Evolutionary conservation across 2,113 vertebrate genomes (phyloP).

Genomic region (Stictonetta naevosa): DNA sequence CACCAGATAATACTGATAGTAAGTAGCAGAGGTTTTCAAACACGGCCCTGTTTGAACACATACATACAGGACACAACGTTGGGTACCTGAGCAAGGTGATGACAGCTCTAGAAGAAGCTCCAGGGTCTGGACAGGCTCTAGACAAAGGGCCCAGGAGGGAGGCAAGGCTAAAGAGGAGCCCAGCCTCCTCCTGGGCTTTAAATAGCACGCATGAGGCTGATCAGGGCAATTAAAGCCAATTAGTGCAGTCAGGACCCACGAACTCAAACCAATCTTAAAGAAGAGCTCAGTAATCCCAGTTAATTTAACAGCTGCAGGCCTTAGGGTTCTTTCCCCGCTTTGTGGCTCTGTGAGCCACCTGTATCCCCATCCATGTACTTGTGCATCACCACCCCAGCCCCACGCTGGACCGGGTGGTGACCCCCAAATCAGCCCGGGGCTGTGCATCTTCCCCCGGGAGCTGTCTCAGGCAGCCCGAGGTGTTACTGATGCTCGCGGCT

Average conservation of each 20-base stretch:
- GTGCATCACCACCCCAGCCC: background rate
- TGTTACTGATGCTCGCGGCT: background rate
- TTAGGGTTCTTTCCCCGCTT: background rate
- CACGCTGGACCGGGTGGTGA: rapidly evolving
- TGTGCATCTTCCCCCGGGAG: background rate
- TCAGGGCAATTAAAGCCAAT: background rate
- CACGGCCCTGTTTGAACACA: background rate
- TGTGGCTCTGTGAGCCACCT: background rate
- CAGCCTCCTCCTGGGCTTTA: background rate
- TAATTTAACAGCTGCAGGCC: background rate
- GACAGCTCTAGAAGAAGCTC: rapidly evolving
- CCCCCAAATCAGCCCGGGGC: background rate
- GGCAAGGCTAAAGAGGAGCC: rapidly evolving
- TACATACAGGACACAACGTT: rapidly evolving
- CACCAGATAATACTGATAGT: rapidly evolving
- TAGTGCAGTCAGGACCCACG: background rate
- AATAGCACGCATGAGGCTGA: background rate
- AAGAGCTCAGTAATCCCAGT: background rate
- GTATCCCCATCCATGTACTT: background rate
- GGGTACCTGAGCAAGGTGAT: rapidly evolving
- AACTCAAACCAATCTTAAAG: background rate
- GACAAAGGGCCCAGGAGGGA: rapidly evolving
- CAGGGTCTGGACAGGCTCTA: background rate
- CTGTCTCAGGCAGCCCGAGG: background rate
- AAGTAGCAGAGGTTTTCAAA: background rate